Percentiles rank a stretch among this genome's conserved stretches.
Conservation (phyloP, 2,113 vertebrate species). For the Megaleporinus macrocephalus region DNA sequence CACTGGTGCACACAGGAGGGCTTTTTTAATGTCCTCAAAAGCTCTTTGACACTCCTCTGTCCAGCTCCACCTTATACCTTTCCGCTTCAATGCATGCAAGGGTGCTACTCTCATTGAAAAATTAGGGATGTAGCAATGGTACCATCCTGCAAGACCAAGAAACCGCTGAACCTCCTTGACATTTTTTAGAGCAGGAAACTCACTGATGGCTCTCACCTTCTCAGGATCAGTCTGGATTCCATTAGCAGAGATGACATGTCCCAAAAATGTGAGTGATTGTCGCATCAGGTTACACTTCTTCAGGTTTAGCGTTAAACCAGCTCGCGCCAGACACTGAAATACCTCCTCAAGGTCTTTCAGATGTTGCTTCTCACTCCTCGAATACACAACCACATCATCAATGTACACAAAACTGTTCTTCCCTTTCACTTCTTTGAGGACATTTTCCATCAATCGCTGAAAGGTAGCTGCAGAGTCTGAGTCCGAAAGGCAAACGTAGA, state of each 20-base stretch:
- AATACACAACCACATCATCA: not conserved
- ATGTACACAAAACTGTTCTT: not conserved
- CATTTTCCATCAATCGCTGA: not conserved
- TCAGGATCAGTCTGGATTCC: not conserved
- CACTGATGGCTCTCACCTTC: not conserved
- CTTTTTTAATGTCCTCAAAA: not conserved
- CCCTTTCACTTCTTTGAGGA: not conserved
- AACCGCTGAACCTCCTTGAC: not conserved
- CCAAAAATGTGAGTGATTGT: not conserved
- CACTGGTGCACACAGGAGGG: not conserved
- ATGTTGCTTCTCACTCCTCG: not conserved
- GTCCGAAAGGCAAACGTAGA: not conserved
- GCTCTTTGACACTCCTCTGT: not conserved
- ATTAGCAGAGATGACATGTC: not conserved
- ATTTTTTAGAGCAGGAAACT: not conserved
- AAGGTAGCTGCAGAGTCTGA: not conserved
- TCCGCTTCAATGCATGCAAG: not conserved
- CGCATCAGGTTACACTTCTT: not conserved
- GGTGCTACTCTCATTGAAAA: not conserved
- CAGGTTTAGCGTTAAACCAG: not conserved
- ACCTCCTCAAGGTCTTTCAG: not conserved
- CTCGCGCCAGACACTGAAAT: not conserved
- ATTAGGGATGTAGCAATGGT: not conserved
- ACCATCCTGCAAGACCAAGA: not conserved
- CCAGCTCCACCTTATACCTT: not conserved